A percentile compares a stretch with the other conserved stretches of the same genome.
phyloP scores from a whole-genome alignment of 2,113 vertebrate genomes.

The Illadopsis cleaveri region DNA sequence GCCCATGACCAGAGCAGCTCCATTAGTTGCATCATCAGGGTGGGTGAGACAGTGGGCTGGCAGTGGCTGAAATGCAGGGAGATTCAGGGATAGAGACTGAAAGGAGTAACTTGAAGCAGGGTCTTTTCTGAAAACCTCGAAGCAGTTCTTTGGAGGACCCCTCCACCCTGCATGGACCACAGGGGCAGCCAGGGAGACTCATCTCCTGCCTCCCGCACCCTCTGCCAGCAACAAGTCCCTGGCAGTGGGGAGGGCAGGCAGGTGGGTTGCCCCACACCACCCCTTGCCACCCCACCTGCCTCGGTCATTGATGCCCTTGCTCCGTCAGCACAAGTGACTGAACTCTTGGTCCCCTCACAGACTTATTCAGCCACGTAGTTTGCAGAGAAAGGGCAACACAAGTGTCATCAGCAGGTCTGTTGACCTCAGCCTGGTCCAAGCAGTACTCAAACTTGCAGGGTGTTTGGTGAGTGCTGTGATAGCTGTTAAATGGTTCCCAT shows the following conservation, averaged over 20 bases:
- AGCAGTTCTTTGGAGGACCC: background rate
- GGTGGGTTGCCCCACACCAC: background rate
- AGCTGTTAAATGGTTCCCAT: slow-evolving; percentile 6
- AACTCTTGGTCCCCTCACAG: background rate
- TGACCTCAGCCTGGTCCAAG: background rate
- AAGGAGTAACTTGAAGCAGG: accelerated
- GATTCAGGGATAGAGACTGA: background rate
- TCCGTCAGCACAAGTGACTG: background rate
- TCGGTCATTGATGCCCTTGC: background rate
- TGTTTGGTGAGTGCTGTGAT: background rate
- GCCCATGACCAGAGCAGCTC: background rate
- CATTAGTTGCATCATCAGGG: background rate
- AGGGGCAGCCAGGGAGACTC: background rate
- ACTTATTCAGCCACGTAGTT: background rate
- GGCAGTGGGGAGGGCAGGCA: background rate
- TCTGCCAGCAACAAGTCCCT: background rate
- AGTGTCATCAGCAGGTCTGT: background rate
- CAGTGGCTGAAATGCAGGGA: background rate
- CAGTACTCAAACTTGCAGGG: background rate
- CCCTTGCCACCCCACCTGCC: background rate
- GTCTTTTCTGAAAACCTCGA: background rate
- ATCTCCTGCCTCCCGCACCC: background rate
- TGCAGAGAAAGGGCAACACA: background rate
- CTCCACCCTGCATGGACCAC: background rate
- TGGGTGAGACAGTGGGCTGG: background rate